Evolutionary conservation across 2,113 vertebrate species (phyloP), one percentile per base, ranked within the genome.

Genomic region (Chroicocephalus ridibundus): DNA sequence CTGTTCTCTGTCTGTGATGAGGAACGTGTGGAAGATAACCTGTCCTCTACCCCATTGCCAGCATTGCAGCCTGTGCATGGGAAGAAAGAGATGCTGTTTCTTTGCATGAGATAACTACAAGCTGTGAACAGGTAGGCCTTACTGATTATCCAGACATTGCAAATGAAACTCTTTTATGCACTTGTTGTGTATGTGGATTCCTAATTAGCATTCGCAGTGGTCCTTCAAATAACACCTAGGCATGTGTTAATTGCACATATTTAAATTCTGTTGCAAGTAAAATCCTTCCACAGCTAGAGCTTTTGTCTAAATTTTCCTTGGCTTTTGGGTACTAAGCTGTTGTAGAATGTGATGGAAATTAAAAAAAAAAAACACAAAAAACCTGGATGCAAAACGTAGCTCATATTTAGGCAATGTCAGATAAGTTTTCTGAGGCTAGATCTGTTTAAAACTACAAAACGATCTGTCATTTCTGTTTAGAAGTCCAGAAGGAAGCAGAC

Each of bases 401-500:
- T 85, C 49, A 9, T 38, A 44, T 52, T 69, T 65, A 38, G 54
- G 42, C 62, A 66, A 58, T 18, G 24, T 58, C 70, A 91, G 65
- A 18, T 47, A 36, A 44, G 26, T 85, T 82, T 84, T 94, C 82
- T 91, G 83, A 81, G 65, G 31, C 77, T 75, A 36, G 18, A 52
- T 68, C 74, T 87, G 57, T 78, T 82, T 38, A 85, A 94, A 94
- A 52, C 57, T 76, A 42, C 77, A 71, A 78, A 90, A 34, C 3
- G 27, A 52, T 76, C 74, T 84, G 49, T 88, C 77, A 24, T 86
- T 86, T 82, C 70, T 84, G 57, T 69, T 89, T n/a, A 60, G 66
- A 71, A 87, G 78, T 76, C 93, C 74, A 85, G 89, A 88, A 91
- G 75, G 89, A 75, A 87, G 89, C 93, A 97, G 95, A 93, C 91